Conservation (phyloP, 2,113 vertebrate genomes). For the Steatornis caripensis region DNA sequence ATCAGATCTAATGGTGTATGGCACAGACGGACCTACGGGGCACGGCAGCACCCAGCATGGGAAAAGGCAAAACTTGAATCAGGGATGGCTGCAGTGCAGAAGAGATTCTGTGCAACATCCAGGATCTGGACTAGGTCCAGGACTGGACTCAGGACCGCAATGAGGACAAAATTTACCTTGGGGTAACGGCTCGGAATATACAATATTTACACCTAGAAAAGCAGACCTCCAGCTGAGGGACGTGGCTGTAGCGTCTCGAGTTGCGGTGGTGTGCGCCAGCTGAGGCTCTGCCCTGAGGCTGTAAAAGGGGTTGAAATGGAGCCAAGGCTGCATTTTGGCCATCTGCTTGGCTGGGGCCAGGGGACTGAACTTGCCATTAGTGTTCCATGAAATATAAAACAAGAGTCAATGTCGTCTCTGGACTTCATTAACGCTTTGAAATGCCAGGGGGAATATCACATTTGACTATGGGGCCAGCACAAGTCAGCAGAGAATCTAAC, state of each 20-base stretch:
- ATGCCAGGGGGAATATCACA: slow-evolving; percentile 43
- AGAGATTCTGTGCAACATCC: background rate
- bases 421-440: slow-evolving; percentile 46
- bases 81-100: background rate
- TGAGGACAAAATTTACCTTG: background rate
- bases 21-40: background rate
- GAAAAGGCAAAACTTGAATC: background rate
- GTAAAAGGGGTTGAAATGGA: background rate
- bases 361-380: slow-evolving; percentile 21
- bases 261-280: background rate
- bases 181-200: background rate
- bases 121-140: background rate
- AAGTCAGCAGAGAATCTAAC: slow-evolving; percentile 30
- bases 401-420: background rate
- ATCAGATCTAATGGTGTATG: background rate
- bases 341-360: slow-evolving; percentile 26
- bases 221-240: background rate
- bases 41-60: background rate
- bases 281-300: background rate
- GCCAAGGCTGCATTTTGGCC: slow-evolving; percentile 27
- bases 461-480: background rate
- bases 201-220: background rate
- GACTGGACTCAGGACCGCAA: background rate
- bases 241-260: background rate
- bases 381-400: slow-evolving; percentile 37